Base-by-base conservation (phyloP, 1,140 invertebrate species). In the Frieseomelitta varia region DNA sequence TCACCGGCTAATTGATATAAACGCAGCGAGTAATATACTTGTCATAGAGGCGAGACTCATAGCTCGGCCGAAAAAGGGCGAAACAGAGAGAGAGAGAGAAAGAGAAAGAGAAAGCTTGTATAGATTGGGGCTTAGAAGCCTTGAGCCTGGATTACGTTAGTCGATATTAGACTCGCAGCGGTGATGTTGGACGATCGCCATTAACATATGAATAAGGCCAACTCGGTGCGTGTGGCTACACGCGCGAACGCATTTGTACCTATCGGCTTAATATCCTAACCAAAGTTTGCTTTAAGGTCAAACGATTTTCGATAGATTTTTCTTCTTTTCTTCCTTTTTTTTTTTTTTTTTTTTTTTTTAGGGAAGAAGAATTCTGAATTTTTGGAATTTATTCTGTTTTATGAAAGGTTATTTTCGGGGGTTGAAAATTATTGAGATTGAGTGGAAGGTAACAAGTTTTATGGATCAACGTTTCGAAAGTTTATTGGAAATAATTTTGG, bases 1-100 rank as follows among this genome's bases (percentile, higher is more conserved):
- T 94, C 93, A 93, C 73, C 73, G 68, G 90, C 92, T 94, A 94
- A 94, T 94, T 94, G 92, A 93, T 93, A 94, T 94, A 94, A 94
- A 94, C 93, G 92, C 88, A 88, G 89, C 86, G 78, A 83, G 92
- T 94, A 94, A 94, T 94, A 94, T 93, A 94, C 92, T 93, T 94
- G 93, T 94, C 93, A 94, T 94, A 94, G 86, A 92, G 81, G 90
- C 91, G 84, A 86, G 76, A 85, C 86, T 91, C 88, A 79, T 19
- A 71, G 87, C 69, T 68, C 77, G 14, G 71, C 51, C 81, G 56
- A 53, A 84, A 87, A 87, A 17, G 72, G 74, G 24, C 56, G 74
- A 76, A 76, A 47, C 56, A 76, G 34, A 61, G 56, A 84, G 51
- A 15, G n/a, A 56, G 53, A 61, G 87, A 79, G 30, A n/a, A 30